Percentiles rank a stretch among this genome's conserved stretches.
Conservation (phyloP, 2,797 vertebrate genomes). For the Centropyge bicolor region DNA sequence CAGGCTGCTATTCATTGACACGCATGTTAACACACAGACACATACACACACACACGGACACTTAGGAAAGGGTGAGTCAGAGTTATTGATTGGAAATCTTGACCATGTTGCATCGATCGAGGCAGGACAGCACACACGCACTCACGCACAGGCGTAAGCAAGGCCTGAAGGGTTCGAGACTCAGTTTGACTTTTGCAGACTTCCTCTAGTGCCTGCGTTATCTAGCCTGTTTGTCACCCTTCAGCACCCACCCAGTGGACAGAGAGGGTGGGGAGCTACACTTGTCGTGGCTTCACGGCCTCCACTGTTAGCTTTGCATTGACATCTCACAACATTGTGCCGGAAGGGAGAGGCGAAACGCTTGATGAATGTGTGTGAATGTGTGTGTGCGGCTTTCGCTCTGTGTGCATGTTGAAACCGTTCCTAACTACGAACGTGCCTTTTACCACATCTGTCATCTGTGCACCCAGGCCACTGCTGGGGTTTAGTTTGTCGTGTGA, state of each 20-base stretch:
- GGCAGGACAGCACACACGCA: constrained; percentile 6
- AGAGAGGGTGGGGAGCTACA: constrained; percentile 78
- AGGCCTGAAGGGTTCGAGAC: constrained; percentile 4
- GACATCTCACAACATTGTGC: constrained; percentile 67
- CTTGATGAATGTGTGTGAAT: constrained; percentile 73
- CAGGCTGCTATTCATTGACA: constrained; percentile 77
- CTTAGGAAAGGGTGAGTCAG: constrained; percentile 54
- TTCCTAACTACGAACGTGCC: constrained; percentile 4
- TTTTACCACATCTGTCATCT: neutral
- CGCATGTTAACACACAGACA: constrained; percentile 39
- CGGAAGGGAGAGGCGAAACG: constrained; percentile 60
- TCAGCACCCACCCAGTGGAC: constrained; percentile 73
- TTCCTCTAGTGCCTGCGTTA: constrained; percentile 64
- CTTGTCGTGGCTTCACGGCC: constrained; percentile 64
- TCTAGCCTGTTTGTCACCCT: constrained; percentile 70
- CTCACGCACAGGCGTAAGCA: constrained; percentile 13
- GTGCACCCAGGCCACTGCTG: neutral
- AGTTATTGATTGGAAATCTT: constrained; percentile 72
- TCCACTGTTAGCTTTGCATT: constrained; percentile 77
- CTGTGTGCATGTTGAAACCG: constrained; percentile 40
- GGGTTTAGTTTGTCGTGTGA: neutral
- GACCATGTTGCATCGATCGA: constrained; percentile 64
- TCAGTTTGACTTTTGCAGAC: constrained; percentile 43
- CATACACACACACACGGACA: constrained; percentile 33
- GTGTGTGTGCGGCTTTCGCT: constrained; percentile 35